Evolutionary conservation across 2,797 vertebrate species (phyloP), one percentile per base, ranked within the genome.

Genomic region (Galago senegalensis): DNA sequence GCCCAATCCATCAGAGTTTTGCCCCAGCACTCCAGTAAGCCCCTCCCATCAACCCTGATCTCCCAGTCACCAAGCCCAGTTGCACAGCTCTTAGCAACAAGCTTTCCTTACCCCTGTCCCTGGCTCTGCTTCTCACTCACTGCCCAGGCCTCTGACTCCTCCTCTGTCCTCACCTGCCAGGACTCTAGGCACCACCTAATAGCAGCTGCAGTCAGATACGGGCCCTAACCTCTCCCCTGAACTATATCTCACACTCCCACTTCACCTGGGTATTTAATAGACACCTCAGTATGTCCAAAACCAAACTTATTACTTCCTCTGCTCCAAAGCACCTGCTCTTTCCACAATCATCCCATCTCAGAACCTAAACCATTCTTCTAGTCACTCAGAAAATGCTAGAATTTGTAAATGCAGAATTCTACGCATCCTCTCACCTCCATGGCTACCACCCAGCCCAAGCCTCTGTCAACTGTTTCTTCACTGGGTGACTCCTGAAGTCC

Each of bases 381-480:
- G 5, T 1, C 89, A 31, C 34, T 86, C 21, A 43, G 69, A 60
- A 70, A 77, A 60, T 27, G 49, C 49, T 53, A 14, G 49, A 80
- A 34, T 80, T 80, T 80, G 77, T 37, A 56, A 58, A 37, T 80
- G 53, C 56, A 93, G 72, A 94, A 91, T 80, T 63, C 29, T 69
- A 91, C 56, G 37, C 18, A 56, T 61, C n/a, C 49, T 87, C 49
- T 91, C 40, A 91, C 23, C 27, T 83, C 58, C 31, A 70, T 16
- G 34, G 70, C 72, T 90, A 29, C 29, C 31, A 16, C 10, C 10
- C 65, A 27, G 60, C 11, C 18, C 29, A 40, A 75, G 40, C 14
- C 80, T 56, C n/a, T 16, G 25, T 34, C 49, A 53, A n/a, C 65
- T n/a, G 31, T 65, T 40, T 73, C 25, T 37, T 69, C 49, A 63